Evolutionary conservation across 2,113 vertebrate genomes (phyloP).

Genomic region (Herpetotheres cachinnans): DNA sequence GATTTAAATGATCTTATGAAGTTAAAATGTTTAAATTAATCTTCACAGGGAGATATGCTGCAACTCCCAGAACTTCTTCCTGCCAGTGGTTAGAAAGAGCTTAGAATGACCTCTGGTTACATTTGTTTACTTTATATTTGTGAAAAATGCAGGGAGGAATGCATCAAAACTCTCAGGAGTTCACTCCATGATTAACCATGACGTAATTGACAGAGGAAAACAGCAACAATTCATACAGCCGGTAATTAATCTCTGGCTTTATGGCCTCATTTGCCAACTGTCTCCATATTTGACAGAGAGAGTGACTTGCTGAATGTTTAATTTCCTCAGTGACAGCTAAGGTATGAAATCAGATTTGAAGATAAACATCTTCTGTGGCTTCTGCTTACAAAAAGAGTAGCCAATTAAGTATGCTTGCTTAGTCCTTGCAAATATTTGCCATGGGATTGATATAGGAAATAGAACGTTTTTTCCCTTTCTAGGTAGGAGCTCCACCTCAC

Average conservation of each 20-base stretch:
- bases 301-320: conserved; percentile 67
- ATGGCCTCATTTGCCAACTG: conserved; percentile 68
- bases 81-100: not conserved
- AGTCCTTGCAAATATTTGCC: conserved; percentile 54
- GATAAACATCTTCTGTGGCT: conserved; percentile 58
- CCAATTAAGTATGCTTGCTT: conserved; percentile 65
- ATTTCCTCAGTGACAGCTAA: conserved; percentile 62
- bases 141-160: conserved; percentile 14
- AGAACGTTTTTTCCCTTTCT: not conserved
- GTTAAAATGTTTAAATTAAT: conserved; percentile 1
- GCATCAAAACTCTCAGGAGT: conserved; percentile 51
- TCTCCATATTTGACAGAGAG: conserved; percentile 64
- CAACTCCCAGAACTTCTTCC: not conserved
- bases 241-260: conserved; percentile 67
- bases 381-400: conserved; percentile 44
- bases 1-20: conserved; percentile 19
- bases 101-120: not conserved
- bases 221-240: conserved; percentile 49
- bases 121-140: conserved; percentile 4
- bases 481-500: not conserved
- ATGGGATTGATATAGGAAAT: conserved; percentile 27
- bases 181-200: conserved; percentile 55
- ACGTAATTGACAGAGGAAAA: conserved; percentile 65
- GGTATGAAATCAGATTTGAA: conserved; percentile 66
- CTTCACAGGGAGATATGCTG: not conserved